These are phyloP conservation scores for Epizoanthus fatuus DNA, from an alignment of 92 coral and sea anemone genomes.

Conservation along the genomic window DNA sequence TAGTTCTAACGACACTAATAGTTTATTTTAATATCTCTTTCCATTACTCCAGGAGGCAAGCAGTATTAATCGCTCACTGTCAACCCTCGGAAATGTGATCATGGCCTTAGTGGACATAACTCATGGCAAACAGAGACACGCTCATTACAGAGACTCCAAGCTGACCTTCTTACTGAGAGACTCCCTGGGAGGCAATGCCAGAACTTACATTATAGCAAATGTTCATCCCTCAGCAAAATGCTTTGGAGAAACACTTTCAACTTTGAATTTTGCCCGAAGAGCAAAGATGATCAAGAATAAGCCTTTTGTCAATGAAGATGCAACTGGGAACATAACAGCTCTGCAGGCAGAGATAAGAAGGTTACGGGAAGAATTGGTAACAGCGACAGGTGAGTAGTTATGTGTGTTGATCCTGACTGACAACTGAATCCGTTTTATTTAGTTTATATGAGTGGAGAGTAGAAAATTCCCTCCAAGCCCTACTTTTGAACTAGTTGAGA, in stretches of 20 bases:
- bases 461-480: too few relatives aligned
- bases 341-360: constrained; percentile 93
- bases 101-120: constrained; percentile 99
- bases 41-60: constrained; percentile 88
- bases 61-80: constrained; percentile 95
- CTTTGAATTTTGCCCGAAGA: constrained; percentile 96
- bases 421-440: background rate
- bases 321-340: constrained; percentile 93
- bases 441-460: background rate
- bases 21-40: background rate
- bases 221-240: constrained; percentile 99
- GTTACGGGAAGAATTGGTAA: constrained; percentile 83
- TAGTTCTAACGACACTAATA: background rate
- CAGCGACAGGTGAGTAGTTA: constrained; percentile 81
- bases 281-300: constrained; percentile 99
- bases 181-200: constrained; percentile 98
- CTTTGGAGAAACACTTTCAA: constrained; percentile 97
- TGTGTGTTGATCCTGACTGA: background rate
- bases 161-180: constrained; percentile 97
- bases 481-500: too few relatives aligned
- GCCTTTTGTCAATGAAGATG: constrained; percentile 98
- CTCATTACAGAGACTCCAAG: constrained; percentile 97
- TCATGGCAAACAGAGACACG: constrained; percentile 97
- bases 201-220: constrained; percentile 96
- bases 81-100: constrained; percentile 98